A percentile compares a stretch with the other conserved stretches of the same genome.
These are phyloP conservation scores for Falco naumanni DNA, from an alignment of 2,797 vertebrate species.

Conservation along the genomic window DNA sequence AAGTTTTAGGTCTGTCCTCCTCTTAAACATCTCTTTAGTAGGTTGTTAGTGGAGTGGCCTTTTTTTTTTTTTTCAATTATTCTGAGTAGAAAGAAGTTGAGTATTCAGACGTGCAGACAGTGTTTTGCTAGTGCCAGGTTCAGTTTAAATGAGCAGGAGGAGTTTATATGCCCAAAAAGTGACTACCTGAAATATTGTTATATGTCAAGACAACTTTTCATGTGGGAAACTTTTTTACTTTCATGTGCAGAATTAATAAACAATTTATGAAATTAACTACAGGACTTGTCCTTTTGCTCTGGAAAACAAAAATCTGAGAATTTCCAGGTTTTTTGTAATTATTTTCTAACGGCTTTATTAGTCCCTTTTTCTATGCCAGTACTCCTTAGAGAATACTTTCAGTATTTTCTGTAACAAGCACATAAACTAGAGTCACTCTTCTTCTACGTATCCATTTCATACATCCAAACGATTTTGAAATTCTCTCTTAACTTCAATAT, in stretches of 20 bases:
- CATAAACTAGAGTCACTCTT: background rate
- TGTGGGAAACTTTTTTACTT: background rate
- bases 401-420: background rate
- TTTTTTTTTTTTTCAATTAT: background rate
- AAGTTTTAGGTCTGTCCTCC: background rate
- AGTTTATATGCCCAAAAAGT: background rate
- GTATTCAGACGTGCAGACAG: background rate
- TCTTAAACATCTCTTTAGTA: background rate
- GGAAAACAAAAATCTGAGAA: background rate
- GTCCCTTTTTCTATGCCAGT: background rate
- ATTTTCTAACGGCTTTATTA: background rate
- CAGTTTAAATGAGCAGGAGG: background rate
- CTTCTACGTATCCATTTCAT: background rate
- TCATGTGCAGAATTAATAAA: background rate
- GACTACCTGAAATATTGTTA: background rate
- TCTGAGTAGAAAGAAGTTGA: background rate
- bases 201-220: background rate
- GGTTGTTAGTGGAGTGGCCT: background rate
- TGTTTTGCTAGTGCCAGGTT: background rate
- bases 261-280: background rate
- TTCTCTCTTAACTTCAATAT: background rate
- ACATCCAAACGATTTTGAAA: background rate
- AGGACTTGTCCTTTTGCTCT: background rate
- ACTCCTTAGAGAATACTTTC: background rate
- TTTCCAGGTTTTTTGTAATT: background rate